A percentile compares a stretch with the other conserved stretches of the same genome.
Evolutionary conservation across 2,888 invertebrate species (phyloP).

Genomic region (Apoderus coryli): DNA sequence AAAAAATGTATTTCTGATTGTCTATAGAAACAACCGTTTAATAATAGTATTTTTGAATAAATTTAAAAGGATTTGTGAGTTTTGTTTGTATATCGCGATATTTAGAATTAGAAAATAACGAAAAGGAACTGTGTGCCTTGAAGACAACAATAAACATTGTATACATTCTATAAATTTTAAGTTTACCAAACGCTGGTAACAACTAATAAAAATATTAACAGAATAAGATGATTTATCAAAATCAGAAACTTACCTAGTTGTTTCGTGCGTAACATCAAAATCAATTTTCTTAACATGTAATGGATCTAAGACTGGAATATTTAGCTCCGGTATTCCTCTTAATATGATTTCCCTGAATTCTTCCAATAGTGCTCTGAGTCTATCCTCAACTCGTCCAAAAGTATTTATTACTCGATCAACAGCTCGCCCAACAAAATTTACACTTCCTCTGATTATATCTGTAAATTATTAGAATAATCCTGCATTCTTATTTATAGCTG

Average conservation of each 20-base stretch:
- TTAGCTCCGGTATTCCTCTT: constrained; percentile 30
- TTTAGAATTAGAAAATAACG: no score
- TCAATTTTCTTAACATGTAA: constrained; percentile 30
- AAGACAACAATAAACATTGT: neutral
- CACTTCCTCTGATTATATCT: no score
- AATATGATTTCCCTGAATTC: constrained; percentile 29
- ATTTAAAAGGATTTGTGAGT: no score
- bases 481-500: neutral
- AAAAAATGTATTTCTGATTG: no score
- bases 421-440: constrained; percentile 26
- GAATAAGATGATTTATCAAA: no score
- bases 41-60: no score
- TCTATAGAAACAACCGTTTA: no score
- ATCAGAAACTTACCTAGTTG: constrained; percentile 28
- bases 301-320: constrained; percentile 32
- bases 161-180: no score
- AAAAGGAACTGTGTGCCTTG: no score
- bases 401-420: constrained; percentile 28
- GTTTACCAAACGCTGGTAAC: neutral
- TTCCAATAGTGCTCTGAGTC: constrained; percentile 27
- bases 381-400: constrained; percentile 28
- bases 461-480: neutral
- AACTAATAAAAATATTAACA: no score
- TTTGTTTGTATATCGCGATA: no score
- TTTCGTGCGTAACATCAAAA: constrained; percentile 29